Conservation (phyloP, 2,888 invertebrate species). For the Phragmatobia fuliginosa region DNA sequence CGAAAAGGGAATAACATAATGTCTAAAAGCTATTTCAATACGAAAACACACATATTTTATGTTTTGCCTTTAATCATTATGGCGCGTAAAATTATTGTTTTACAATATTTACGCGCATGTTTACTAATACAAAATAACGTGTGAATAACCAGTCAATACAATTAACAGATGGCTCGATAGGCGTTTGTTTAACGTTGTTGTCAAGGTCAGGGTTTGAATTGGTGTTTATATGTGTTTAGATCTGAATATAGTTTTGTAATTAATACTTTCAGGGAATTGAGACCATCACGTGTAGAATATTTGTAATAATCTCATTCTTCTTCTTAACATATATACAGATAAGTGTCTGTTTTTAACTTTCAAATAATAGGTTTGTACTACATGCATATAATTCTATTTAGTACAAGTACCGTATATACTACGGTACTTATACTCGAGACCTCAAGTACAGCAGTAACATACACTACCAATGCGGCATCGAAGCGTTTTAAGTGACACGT, state of each 20-base stretch:
- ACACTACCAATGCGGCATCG: no score
- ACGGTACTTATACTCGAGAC: no score
- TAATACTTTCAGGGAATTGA: not conserved
- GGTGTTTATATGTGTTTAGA: not conserved
- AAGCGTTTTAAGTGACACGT: no score
- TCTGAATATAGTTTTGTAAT: not conserved
- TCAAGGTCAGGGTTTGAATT: slow-evolving; percentile 4
- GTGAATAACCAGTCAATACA: not conserved
- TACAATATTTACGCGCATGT: slow-evolving; percentile 3
- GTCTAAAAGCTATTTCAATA: not conserved
- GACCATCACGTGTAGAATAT: not conserved
- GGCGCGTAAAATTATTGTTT: slow-evolving; percentile 1
- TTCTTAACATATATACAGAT: no score
- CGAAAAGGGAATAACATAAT: not conserved
- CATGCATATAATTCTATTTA: no score
- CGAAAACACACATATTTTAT: not conserved
- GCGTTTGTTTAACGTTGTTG: not conserved
- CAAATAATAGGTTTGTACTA: no score
- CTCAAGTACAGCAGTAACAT: no score
- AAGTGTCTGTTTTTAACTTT: no score
- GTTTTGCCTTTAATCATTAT: not conserved
- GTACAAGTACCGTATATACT: no score
- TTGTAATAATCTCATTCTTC: no score
- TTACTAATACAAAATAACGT: not conserved
- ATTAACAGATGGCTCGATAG: slow-evolving; percentile 4